phyloP scores from a whole-genome alignment of 2,888 invertebrate genomes.

The Apocheima hispidaria region DNA sequence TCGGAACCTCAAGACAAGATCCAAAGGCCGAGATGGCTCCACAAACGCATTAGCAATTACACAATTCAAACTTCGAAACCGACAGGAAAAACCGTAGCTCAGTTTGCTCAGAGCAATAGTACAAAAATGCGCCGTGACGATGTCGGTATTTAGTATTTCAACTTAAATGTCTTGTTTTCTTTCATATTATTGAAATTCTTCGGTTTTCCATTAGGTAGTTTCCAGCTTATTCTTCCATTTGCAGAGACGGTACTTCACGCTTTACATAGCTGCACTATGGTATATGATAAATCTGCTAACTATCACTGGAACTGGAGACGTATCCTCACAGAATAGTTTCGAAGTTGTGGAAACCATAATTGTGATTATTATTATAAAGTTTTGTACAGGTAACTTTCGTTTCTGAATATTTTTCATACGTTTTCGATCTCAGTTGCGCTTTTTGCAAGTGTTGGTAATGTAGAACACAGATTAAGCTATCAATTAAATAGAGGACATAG shows the following conservation, averaged over 20 bases:
- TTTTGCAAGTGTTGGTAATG: no score
- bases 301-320: constrained; percentile 83
- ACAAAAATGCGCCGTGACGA: no score
- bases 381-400: constrained; percentile 72
- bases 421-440: neutral
- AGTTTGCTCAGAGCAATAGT: no score
- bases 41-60: no score
- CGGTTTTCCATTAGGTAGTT: neutral
- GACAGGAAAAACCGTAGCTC: no score
- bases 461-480: no score
- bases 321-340: constrained; percentile 74
- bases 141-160: no score
- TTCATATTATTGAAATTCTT: no score
- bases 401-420: neutral
- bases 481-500: no score
- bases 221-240: constrained; percentile 33
- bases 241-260: constrained; percentile 70
- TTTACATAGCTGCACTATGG: constrained; percentile 80
- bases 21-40: no score
- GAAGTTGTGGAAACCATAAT: constrained; percentile 81
- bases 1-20: neutral
- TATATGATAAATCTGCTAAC: constrained; percentile 82
- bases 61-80: no score
- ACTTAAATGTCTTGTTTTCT: no score
- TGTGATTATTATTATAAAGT: constrained; percentile 79